These are phyloP conservation scores for Tinamus major DNA, from an alignment of 2,797 vertebrate genomes.

Conservation along the genomic window DNA sequence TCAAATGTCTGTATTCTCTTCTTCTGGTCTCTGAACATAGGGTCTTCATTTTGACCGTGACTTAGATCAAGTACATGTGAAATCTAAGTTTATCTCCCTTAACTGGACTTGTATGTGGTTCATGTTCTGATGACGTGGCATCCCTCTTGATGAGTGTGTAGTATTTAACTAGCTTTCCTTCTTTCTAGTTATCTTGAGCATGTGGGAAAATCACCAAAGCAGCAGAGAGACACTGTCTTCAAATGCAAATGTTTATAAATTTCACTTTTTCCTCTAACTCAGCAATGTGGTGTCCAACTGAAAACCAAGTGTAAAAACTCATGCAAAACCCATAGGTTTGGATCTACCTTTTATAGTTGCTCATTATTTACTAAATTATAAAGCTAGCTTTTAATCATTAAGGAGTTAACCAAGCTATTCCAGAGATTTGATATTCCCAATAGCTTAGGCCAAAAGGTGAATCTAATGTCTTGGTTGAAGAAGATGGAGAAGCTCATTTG, in stretches of 20 bases:
- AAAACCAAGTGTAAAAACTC: not conserved
- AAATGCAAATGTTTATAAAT: not conserved
- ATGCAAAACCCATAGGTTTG: accelerated
- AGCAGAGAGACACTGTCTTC: not conserved
- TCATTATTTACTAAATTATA: not conserved
- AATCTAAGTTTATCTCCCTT: not conserved
- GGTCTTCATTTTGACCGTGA: accelerated
- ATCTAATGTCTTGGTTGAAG: not conserved
- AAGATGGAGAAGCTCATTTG: not conserved
- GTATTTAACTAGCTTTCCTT: not conserved
- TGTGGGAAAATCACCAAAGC: not conserved
- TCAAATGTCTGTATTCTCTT: not conserved
- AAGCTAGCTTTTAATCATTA: not conserved
- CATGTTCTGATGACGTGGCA: not conserved
- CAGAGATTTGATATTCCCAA: not conserved
- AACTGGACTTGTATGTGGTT: not conserved
- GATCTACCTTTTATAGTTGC: not conserved
- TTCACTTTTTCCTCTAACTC: not conserved
- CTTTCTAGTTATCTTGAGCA: not conserved
- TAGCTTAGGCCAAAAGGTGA: not conserved
- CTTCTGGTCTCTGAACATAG: not conserved
- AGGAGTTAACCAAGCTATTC: not conserved
- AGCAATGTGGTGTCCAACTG: not conserved
- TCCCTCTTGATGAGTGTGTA: not conserved
- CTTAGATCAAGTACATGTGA: too few relatives aligned